Conservation (phyloP, 2,888 invertebrate species). For the Diarsia dahlii region DNA sequence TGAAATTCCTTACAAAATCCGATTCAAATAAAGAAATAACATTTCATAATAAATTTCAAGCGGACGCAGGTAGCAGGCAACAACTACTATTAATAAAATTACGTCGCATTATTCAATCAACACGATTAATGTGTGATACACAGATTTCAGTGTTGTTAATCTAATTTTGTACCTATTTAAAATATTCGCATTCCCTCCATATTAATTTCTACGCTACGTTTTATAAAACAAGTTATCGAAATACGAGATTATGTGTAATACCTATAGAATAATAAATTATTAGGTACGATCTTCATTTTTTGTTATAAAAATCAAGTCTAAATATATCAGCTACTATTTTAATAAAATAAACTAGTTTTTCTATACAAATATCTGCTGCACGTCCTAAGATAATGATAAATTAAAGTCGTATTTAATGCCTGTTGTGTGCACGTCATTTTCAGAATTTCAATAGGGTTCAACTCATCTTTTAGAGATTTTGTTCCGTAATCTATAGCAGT, state of each 20-base stretch:
- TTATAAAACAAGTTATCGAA: constrained; percentile 10
- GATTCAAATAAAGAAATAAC: too few species aligned
- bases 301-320: background rate
- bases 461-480: background rate
- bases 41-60: too few species aligned
- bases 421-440: background rate
- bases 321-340: background rate
- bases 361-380: background rate
- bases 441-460: background rate
- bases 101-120: background rate
- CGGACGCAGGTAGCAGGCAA: too few species aligned
- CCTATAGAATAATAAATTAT: background rate
- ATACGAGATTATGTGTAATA: background rate
- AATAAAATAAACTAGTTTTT: background rate
- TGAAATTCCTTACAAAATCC: too few species aligned
- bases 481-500: background rate
- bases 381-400: background rate
- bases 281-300: background rate
- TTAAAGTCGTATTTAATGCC: background rate
- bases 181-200: constrained; percentile 21
- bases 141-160: constrained; percentile 11
- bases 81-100: background rate
- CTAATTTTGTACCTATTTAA: constrained; percentile 3
- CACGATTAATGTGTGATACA: background rate
- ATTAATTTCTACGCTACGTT: constrained; percentile 13